A percentile compares a stretch with the other conserved stretches of the same genome.
These are phyloP conservation scores for Chaenodraco wilsoni DNA, from an alignment of 2,797 vertebrate species.

Conservation along the genomic window DNA sequence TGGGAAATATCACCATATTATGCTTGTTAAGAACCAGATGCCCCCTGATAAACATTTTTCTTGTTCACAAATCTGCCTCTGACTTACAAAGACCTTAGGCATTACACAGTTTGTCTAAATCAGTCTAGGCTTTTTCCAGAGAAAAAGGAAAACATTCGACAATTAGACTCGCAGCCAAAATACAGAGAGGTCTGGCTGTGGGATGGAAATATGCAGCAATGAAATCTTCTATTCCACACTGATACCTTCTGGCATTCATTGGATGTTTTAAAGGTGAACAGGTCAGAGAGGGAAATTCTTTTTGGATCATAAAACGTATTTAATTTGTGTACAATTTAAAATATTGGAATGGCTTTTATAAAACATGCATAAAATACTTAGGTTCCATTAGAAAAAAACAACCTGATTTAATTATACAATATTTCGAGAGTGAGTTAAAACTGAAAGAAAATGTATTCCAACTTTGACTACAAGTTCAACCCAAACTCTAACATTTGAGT, in stretches of 20 bases:
- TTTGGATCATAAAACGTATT: conserved; percentile 4
- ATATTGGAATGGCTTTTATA: background rate
- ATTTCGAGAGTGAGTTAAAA: background rate
- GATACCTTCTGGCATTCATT: conserved; percentile 11
- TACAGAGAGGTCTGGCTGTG: conserved; percentile 21
- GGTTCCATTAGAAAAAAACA: conserved; percentile 9
- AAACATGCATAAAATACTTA: background rate
- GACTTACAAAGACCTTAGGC: conserved; percentile 44
- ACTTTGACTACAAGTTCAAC: conserved; percentile 30
- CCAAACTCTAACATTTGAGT: conserved; percentile 50
- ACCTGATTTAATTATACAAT: background rate
- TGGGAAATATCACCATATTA: conserved; percentile 37
- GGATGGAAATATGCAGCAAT: conserved; percentile 38
- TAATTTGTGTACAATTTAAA: conserved; percentile 8
- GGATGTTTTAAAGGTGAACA: conserved; percentile 14
- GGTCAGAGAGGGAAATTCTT: conserved; percentile 15
- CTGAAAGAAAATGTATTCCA: background rate
- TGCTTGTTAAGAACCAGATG: conserved; percentile 53
- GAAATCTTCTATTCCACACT: conserved; percentile 26
- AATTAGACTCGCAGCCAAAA: conserved; percentile 46
- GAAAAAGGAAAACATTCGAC: conserved; percentile 43
- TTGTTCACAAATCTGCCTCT: conserved; percentile 28
- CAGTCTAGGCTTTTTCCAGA: conserved; percentile 31
- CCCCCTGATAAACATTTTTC: conserved; percentile 41
- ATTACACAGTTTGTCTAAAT: conserved; percentile 48